Evolutionary conservation across 2,797 vertebrate species (phyloP).

Genomic region (Gouania willdenowi): DNA sequence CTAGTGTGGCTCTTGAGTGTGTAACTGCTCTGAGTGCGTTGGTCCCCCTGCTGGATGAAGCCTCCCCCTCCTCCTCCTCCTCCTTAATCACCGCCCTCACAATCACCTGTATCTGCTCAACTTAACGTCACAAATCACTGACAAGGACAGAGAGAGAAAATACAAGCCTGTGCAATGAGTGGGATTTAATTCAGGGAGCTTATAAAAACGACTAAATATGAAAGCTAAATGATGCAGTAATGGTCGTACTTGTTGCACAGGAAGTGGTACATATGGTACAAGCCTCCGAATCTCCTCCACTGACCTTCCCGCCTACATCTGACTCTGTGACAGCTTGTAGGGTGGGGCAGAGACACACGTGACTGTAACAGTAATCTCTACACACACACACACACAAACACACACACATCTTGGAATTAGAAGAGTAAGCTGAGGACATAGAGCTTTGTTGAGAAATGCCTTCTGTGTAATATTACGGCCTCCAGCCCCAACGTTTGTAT

Average conservation of each 20-base stretch:
- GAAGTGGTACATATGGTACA: too few species aligned
- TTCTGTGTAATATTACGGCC: constrained; percentile 55
- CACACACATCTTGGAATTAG: constrained; percentile 58
- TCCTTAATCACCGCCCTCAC: constrained; percentile 38
- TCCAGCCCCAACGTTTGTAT: too few species aligned
- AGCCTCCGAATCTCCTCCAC: constrained; percentile 26
- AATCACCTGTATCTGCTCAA: constrained; percentile 49
- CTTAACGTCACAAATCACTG: constrained; percentile 39
- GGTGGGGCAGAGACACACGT: constrained; percentile 78
- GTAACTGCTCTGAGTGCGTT: constrained; percentile 12
- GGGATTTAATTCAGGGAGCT: background rate
- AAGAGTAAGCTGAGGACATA: constrained; percentile 38
- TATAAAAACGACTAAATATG: too few species aligned
- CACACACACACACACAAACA: constrained; percentile 25
- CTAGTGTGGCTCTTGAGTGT: constrained; percentile 36
- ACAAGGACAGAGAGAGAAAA: constrained; percentile 7
- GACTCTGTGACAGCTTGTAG: constrained; percentile 79
- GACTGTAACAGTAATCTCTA: constrained; percentile 80
- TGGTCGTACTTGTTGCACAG: too few species aligned
- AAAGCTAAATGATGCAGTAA: too few species aligned
- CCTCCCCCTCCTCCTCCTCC: constrained; percentile 3
- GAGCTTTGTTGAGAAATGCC: constrained; percentile 75
- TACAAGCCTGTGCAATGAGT: constrained; percentile 9
- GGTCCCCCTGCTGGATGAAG: constrained; percentile 7
- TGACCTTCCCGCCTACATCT: constrained; percentile 77